Evolutionary conservation across 2,888 invertebrate species (phyloP), one percentile per base, ranked within the genome.

Genomic region (Toxonevra muliebris): DNA sequence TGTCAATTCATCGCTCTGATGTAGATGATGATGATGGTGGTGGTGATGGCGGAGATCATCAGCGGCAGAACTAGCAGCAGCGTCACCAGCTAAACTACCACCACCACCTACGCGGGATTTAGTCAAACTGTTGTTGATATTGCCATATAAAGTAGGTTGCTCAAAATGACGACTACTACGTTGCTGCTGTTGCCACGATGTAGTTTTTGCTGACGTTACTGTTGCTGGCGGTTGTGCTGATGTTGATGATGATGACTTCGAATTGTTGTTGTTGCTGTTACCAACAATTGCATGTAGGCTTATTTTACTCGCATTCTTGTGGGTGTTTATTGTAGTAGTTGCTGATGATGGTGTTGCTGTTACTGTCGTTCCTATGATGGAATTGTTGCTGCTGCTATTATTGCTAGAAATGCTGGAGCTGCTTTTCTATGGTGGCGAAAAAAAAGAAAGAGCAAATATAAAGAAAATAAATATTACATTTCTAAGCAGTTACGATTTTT

Each of bases 241-340:
- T 73, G 74, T 60, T 72, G 76, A 61, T 73, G 74, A 65, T 75
- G 75, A 52, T 40, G 55, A 43, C 48, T 61, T 42, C 17, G 41
- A 43, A 48, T 13, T 65, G 62, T 45, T 68, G 60, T 64, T 66
- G 69, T 50, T 69, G 64, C 41, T 69, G 73, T 62, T 72, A 70
- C 80, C 80, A 78, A 81, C 82, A 82, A 81, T 82, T 79, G 82
- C 76, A 80, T 81, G 81, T 82, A 81, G 82, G 82, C 82, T 82
- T 79, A 82, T 79, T 79, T 80, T 82, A 67, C 78, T 75, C 73
- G 79, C 77, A 71, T 73, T 77, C 75, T 80, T 82, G 82, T 80
- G 80, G 76, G 80, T 81, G 81, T 79, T 79, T 72, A 76, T 74
- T 76, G 76, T 70, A 70, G 73, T 64, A 70, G 70, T 53, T 66